Conservation (phyloP, 2,113 vertebrate species). For the Cyprinus carpio region DNA sequence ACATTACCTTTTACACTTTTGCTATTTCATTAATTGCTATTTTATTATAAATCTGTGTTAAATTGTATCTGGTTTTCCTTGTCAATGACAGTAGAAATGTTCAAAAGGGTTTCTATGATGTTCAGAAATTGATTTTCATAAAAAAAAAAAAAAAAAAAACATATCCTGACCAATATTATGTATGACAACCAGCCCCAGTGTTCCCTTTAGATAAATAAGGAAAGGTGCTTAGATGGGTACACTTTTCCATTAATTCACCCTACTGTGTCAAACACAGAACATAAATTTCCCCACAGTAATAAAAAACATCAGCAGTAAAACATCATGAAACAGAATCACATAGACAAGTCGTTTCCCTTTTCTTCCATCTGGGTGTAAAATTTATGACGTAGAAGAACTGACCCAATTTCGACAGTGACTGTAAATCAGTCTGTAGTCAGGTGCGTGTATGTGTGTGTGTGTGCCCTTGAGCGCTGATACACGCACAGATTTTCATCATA, state of each 20-base stretch:
- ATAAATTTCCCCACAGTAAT: neutral
- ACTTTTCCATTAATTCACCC: neutral
- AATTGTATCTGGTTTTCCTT: neutral
- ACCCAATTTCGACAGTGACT: constrained; percentile 45
- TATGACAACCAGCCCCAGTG: neutral
- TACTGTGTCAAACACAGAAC: neutral
- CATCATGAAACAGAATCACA: neutral
- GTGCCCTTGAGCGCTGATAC: constrained; percentile 33
- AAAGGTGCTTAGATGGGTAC: neutral
- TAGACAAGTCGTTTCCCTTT: constrained; percentile 9
- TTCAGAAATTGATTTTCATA: neutral
- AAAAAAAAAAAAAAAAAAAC: too few relatives aligned
- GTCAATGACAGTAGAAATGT: neutral
- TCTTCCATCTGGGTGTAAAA: constrained; percentile 21
- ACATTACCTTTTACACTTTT: neutral
- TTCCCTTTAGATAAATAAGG: neutral
- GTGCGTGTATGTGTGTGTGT: constrained; percentile 43
- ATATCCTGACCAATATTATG: neutral
- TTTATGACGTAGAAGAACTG: constrained; percentile 44
- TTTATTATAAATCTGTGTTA: neutral
- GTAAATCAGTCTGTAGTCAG: constrained; percentile 49
- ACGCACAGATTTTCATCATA: constrained; percentile 39
- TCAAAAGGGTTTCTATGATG: neutral
- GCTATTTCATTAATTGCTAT: neutral
- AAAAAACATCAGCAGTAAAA: neutral